Evolutionary conservation across 2,888 invertebrate genomes (phyloP), one percentile per base, ranked within the genome.

Genomic region (Drosophila robusta): DNA sequence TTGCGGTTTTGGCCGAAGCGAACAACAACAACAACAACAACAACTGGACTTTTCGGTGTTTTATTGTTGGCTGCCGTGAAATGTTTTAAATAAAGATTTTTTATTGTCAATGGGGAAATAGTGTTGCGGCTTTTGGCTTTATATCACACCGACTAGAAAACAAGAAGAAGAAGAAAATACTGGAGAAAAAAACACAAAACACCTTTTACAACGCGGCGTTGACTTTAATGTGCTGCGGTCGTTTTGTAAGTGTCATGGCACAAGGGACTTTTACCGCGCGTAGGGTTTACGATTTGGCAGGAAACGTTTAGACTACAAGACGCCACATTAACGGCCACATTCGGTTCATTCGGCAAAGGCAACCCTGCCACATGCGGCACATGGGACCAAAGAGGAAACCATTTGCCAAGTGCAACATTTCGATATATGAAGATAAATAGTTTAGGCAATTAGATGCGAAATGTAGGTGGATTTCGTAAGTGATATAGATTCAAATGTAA

Each of bases 71-170:
- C 64, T 75, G 85, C 78, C 89, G 82, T 89, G 85, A 89, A 89
- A 89, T 89, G 87, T 85, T 86, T 86, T 87, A 82, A 87, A 85
- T 85, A 85, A 85, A 85, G 86, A 83, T 78, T 87, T 84, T 85
- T 84, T 87, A 84, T 89, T 89, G 89, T 89, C 83, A 89, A 87
- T 87, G 85, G 71, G 78, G 66, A 71, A 83, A 75, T 84, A 80
- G 89, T 73, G 89, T 78, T 89, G 83, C 85, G 83, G 83, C 89
- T 87, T 83, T 83, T 69, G 67, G 72, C 80, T 72, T 87, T 89
- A 83, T 77, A 80, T 70, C 85, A 62, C 69, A 26, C 60, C n/a
- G 18, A 42, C 41, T 39, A 34, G 12, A 34, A 34, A 12, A 0
- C 26, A 22, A 18, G 9, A n/a, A 50, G 7, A 38, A 7, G 9